Base-by-base conservation (phyloP, 2,888 invertebrate species). In the Acronicta leporina region DNA sequence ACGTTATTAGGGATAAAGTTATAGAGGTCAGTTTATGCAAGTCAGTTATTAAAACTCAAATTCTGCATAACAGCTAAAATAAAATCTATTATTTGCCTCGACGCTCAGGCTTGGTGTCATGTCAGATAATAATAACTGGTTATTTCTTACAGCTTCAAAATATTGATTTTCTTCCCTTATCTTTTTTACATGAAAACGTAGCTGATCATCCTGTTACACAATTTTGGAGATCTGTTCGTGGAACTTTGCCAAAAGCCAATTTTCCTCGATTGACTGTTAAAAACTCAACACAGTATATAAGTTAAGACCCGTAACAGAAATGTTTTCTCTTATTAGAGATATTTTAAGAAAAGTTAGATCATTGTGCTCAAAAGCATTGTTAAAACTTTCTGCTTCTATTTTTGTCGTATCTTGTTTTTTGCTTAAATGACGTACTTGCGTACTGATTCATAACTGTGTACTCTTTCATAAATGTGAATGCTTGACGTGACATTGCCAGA, bases 211-310 rank as follows among this genome's bases (percentile, higher is more conserved):
- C 40, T 48, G 16, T 48, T 40, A 38, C 42, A 44, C 63, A 45
- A 68, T 68, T 68, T 38, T 38, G 51, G 35, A 25, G 63, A 63
- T 51, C 57, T 45, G 51, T 57, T 67, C 52, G 57, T 72, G 72
- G 75, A 56, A 51, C 41, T 57, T 57, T 48, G 75, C 75, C 74
- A 74, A 56, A 68, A 65, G 55, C 55, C 75, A 68, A 75, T 74
- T 75, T 65, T 45, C 45, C 65, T 52, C 61, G 48, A 73, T 73
- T 63, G 63, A 74, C 53, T 72, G 59, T 68, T 64, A 68, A 68
- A 63, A 67, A 68, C 51, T 67, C 57, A 63, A 68, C 68, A 67
- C 63, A 67, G 4, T 20, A 3, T 20, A 67, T 67, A 68, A 67
- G 63, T 52, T 56, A 63, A 68, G 41, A 44, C 43, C 48, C 69